Conservation (phyloP, 2,888 invertebrate genomes). For the Geotrupes spiniger region DNA sequence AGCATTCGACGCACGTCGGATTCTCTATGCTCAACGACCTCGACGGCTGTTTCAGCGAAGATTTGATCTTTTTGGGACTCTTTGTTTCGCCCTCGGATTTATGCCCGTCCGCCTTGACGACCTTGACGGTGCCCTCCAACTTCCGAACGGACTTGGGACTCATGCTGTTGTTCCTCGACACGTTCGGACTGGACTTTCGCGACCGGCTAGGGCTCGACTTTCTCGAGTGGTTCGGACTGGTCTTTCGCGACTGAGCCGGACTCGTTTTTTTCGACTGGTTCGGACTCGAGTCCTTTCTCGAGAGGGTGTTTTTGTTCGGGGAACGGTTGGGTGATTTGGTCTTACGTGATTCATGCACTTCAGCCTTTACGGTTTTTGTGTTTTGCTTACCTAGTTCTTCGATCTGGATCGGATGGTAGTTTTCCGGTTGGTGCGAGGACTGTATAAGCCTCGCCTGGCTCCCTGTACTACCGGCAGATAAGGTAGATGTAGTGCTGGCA, state of each 20-base stretch:
- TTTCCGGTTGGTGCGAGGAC: constrained; percentile 89
- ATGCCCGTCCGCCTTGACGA: constrained; percentile 16
- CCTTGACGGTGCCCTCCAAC: constrained; percentile 17
- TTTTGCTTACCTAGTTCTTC: constrained; percentile 84
- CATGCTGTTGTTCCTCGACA: constrained; percentile 21
- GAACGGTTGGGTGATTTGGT: constrained; percentile 37
- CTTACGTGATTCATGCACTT: constrained; percentile 42
- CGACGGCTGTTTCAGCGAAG: constrained; percentile 44
- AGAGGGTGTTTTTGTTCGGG: constrained; percentile 36
- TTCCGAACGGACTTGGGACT: constrained; percentile 31
- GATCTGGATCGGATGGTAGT: constrained; percentile 84
- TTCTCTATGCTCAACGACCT: constrained; percentile 64
- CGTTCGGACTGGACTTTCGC: constrained; percentile 38
- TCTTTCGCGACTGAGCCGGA: constrained; percentile 34
- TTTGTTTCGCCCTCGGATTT: constrained; percentile 25
- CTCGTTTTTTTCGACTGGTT: constrained; percentile 41
- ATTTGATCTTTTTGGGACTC: constrained; percentile 43
- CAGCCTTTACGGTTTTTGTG: constrained; percentile 53
- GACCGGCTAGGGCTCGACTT: constrained; percentile 35
- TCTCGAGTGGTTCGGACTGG: constrained; percentile 30
- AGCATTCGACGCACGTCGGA: constrained; percentile 71
- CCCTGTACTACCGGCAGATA: constrained; percentile 91
- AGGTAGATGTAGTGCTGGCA: constrained; percentile 85
- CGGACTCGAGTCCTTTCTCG: constrained; percentile 35
- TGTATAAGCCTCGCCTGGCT: constrained; percentile 91